Base-by-base conservation (phyloP, 2,113 vertebrate species). In the Chaetodon trifascialis region DNA sequence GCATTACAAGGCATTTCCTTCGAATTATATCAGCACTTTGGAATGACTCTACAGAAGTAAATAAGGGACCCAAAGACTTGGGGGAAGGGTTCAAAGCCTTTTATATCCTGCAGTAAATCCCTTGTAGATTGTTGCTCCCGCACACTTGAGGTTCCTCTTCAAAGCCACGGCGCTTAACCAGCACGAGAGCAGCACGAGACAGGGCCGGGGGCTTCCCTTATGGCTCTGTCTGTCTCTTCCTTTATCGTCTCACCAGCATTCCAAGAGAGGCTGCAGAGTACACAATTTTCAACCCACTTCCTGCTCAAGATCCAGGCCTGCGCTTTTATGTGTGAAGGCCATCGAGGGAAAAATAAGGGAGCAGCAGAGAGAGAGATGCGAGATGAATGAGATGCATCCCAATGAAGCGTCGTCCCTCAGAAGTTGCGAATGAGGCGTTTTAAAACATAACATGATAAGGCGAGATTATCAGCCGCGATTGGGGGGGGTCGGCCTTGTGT, bases 171-270 rank as follows among this genome's bases (percentile, higher is more conserved):
- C 6, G 76, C 66, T 86, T 92, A 55, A 88, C 88, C 90, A 92
- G 90, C 92, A 90, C 87, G 72, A 88, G 84, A 88, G 86, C 78
- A 79, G 85, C 88, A 88, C 82, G 76, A 93, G 87, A 88, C 89
- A 80, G 77, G 72, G 74, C 80, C 87, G 21, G 86, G 86, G 89
- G 91, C 87, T 91, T 94, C 91, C 92, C 93, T 93, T 90, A 92
- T 93, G 86, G 30, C 89, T 55, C 84, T 58, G 76, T 93, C 93
- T 90, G 90, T 93, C 91, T 94, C 82, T 58, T 54, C 65, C 85
- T 92, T 92, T 94, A 94, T 93, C 91, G 73, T 82, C 76, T 81
- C 81, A 89, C 90, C 89, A 87, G 93, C 92, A 94, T 90, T 82
- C 86, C 80, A 76, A 58, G 72, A 82, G 83, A 79, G 76, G 77